Evolutionary conservation across 2,113 vertebrate genomes (phyloP).

Genomic region (Melanerpes formicivorus): DNA sequence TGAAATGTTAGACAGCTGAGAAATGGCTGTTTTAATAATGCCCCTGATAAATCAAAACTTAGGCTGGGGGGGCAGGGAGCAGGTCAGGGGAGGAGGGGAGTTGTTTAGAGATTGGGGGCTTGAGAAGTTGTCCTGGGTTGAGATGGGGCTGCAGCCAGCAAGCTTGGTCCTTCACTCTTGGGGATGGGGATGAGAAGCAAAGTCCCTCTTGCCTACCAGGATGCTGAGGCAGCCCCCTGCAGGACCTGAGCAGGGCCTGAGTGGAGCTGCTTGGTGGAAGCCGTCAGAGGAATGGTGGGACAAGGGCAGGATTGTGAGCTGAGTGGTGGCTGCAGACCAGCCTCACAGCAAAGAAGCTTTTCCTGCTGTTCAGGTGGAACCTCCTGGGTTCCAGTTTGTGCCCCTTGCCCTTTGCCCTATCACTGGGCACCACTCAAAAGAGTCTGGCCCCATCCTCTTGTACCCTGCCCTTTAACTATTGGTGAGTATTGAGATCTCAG

Average conservation of each 20-base stretch:
- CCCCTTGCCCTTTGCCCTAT: too few relatives aligned
- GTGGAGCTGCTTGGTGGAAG: too few relatives aligned
- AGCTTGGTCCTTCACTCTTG: not conserved
- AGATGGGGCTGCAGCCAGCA: not conserved
- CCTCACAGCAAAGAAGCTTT: too few relatives aligned
- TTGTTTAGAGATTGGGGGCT: slow-evolving; percentile 68
- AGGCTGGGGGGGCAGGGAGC: not conserved
- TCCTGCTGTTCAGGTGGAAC: too few relatives aligned
- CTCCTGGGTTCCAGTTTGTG: too few relatives aligned
- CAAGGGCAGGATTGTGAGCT: too few relatives aligned
- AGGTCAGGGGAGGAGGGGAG: slow-evolving; percentile 25
- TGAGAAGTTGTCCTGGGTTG: not conserved
- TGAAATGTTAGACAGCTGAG: slow-evolving; percentile 79
- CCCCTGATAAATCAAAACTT: slow-evolving; percentile 74
- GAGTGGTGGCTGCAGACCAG: too few relatives aligned
- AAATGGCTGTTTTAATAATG: slow-evolving; percentile 82
- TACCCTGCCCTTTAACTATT: too few relatives aligned
- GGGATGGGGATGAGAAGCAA: not conserved
- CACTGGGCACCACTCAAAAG: too few relatives aligned
- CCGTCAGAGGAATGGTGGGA: too few relatives aligned
- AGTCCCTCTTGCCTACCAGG: rapidly evolving
- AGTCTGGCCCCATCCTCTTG: too few relatives aligned
- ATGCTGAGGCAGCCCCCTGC: not conserved
- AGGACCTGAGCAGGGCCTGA: not conserved
- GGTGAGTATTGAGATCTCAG: too few relatives aligned